Percentiles rank a stretch among this genome's conserved stretches.
Conservation (phyloP, 1,140 invertebrate species). For the Drosophila sturtevanti region DNA sequence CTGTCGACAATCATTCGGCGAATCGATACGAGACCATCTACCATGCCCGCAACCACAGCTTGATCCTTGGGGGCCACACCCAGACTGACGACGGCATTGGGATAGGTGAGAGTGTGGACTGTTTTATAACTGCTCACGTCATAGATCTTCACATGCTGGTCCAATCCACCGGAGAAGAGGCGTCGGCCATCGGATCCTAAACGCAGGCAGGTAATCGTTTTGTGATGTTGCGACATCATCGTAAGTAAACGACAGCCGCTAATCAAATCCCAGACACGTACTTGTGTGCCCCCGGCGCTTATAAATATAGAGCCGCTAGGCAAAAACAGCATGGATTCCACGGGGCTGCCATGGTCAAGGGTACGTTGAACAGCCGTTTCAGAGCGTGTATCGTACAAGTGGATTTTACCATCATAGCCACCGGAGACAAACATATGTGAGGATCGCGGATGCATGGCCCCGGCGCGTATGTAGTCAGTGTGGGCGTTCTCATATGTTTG, state of each 20-base stretch:
- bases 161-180: conserved; percentile 94
- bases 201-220: conserved; percentile 94
- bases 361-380: conserved; percentile 86
- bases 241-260: conserved; percentile 92
- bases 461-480: conserved; percentile 92
- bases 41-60: conserved; percentile 93
- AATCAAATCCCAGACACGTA: conserved; percentile 97
- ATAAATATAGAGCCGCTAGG: conserved; percentile 95
- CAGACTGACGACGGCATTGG: conserved; percentile 94
- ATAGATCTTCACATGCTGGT: conserved; percentile 97
- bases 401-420: conserved; percentile 96
- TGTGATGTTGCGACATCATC: conserved; percentile 93
- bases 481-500: conserved; percentile 88
- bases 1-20: conserved; percentile 87
- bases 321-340: conserved; percentile 95
- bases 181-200: conserved; percentile 91
- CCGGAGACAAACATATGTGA: conserved; percentile 92
- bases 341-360: conserved; percentile 94
- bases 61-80: conserved; percentile 91
- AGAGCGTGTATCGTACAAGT: conserved; percentile 94
- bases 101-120: conserved; percentile 94
- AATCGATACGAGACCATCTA: conserved; percentile 95
- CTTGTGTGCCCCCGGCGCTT: conserved; percentile 95
- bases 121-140: conserved; percentile 93
- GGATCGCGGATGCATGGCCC: conserved; percentile 89